Evolutionary conservation across 1,140 invertebrate species (phyloP), one percentile per base, ranked within the genome.

Genomic region (Andricus grossulariae): DNA sequence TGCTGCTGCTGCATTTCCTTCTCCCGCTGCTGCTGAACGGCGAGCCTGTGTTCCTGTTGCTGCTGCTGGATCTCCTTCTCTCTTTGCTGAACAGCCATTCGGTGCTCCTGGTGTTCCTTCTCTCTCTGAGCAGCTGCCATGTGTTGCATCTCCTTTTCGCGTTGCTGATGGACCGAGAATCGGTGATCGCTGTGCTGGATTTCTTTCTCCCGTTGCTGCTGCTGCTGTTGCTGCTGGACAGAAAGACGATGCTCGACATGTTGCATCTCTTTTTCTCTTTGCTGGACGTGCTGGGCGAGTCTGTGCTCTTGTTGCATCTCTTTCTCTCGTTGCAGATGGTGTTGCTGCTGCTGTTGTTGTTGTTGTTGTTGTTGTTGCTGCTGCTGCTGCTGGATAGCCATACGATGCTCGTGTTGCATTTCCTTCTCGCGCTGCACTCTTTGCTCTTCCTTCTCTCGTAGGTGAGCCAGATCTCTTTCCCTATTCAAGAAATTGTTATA

Each of bases 351-450:
- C 16, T 87, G 86, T 60, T 90, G 86, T 71, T 87, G 87, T 57
- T 91, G 88, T n/a, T 88, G 85, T 15, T 84, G 87, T 25, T 25
- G 88, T 73, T 91, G 87, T n/a, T 87, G 86, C 70, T 90, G 86
- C 71, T 87, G 87, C 66, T 91, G 88, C 18, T 88, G 85, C 15
- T 84, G 87, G 8, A 88, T 81, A 0, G 83, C 87, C 8, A 89
- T 83, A 15, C 87, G 86, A 60, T 89, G 86, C 45, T 89, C 86
- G 6, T 91, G 80, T 66, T 92, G 91, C 1, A 92, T 84, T 52
- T 93, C 92, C n/a, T 91, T 92, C 57, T 92, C 91, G 0, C 88
- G 86, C 15, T 91, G 88, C 60, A 90, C 13, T 66, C 88, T 74
- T 0, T 90, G 89, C 16, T 90, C 89, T 18, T 91, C 89, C 15